These are phyloP conservation scores for Ctenosaura bakeri DNA, from an alignment of 2,797 vertebrate species.

Conservation along the genomic window DNA sequence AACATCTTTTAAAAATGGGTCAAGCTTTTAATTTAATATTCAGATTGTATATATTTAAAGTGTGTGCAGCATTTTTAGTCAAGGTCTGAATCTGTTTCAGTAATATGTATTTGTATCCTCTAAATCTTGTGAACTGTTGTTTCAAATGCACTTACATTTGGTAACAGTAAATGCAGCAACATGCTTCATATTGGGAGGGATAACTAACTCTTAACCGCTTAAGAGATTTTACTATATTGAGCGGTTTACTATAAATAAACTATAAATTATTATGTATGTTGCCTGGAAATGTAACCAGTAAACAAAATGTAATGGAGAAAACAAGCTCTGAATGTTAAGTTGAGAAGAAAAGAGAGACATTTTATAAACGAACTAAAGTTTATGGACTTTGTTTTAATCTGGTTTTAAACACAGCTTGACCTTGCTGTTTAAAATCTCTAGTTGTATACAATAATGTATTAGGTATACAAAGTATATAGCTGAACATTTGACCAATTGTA, in stretches of 20 bases:
- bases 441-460: constrained; percentile 65
- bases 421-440: constrained; percentile 58
- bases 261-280: constrained; percentile 71
- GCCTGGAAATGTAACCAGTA: constrained; percentile 77
- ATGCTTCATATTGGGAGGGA: constrained; percentile 66
- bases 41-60: constrained; percentile 71
- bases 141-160: constrained; percentile 66
- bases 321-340: constrained; percentile 82
- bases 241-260: background rate
- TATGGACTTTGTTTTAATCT: constrained; percentile 77
- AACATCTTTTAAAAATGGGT: constrained; percentile 20
- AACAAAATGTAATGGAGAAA: constrained; percentile 77
- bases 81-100: constrained; percentile 77
- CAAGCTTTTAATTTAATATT: constrained; percentile 50
- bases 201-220: constrained; percentile 49
- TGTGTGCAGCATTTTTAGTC: constrained; percentile 82
- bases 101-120: constrained; percentile 51
- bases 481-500: constrained; percentile 50
- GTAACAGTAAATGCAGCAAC: constrained; percentile 64
- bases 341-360: constrained; percentile 71
- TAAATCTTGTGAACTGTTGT: constrained; percentile 74
- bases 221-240: background rate
- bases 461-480: constrained; percentile 55
- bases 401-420: constrained; percentile 67
- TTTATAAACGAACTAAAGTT: constrained; percentile 80